Percentiles rank a stretch among this genome's conserved stretches.
Evolutionary conservation across 2,888 invertebrate genomes (phyloP).

Genomic region (Perdita meconis): DNA sequence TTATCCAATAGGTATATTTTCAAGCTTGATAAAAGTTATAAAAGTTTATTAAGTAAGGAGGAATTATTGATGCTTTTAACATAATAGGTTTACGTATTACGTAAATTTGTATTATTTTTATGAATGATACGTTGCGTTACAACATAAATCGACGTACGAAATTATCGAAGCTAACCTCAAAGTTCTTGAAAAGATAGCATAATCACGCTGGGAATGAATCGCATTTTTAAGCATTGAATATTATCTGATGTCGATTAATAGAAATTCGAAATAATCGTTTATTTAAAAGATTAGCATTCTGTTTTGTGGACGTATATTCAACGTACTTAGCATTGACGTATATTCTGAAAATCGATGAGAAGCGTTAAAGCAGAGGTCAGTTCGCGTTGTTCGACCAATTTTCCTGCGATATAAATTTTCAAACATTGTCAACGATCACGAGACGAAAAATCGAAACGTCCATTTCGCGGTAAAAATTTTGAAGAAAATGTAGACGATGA

Average conservation of each 20-base stretch:
- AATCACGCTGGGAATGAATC: background rate
- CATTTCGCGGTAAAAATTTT: background rate
- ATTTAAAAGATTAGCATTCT: constrained; percentile 13
- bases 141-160: constrained; percentile 10
- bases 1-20: background rate
- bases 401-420: constrained; percentile 31
- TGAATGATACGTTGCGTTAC: constrained; percentile 11
- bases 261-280: background rate
- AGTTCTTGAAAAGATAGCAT: constrained; percentile 23
- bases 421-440: background rate
- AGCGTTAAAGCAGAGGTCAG: constrained; percentile 47
- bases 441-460: background rate
- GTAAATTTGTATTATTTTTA: background rate
- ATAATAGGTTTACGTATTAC: background rate
- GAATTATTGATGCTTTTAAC: background rate
- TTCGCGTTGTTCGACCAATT: constrained; percentile 45
- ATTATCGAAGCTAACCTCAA: constrained; percentile 55
- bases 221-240: background rate
- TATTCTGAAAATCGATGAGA: constrained; percentile 53
- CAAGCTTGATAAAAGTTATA: background rate
- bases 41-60: background rate
- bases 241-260: background rate
- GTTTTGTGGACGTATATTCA: constrained; percentile 29
- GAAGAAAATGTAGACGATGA: background rate
- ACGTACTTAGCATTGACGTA: constrained; percentile 51